Conservation (phyloP, 2,797 vertebrate genomes). For the Notamacropus eugenii region DNA sequence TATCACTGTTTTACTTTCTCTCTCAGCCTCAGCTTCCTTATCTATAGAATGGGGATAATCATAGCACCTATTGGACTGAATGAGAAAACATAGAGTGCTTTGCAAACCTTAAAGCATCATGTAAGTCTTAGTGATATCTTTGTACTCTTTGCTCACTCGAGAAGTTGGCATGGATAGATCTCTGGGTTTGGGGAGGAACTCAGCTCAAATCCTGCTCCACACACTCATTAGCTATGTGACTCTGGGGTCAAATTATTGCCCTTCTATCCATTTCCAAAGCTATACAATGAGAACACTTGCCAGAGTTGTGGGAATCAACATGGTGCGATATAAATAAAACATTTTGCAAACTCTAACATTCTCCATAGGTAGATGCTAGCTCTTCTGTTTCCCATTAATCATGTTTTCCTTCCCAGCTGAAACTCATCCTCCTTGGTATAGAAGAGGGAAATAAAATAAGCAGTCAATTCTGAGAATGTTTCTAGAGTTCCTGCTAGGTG, state of each 20-base stretch:
- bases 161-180: background rate
- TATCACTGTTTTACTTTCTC: background rate
- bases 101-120: background rate
- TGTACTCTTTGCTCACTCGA: background rate
- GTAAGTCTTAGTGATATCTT: background rate
- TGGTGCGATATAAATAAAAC: background rate
- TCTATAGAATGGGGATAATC: background rate
- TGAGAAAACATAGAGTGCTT: background rate
- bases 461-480: background rate
- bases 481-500: background rate
- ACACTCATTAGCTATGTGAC: background rate
- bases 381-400: background rate
- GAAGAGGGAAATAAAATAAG: background rate
- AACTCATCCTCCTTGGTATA: background rate
- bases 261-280: background rate
- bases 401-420: background rate
- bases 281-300: background rate
- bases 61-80: background rate
- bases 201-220: background rate
- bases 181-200: background rate
- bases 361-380: background rate
- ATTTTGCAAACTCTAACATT: background rate
- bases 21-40: background rate
- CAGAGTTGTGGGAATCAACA: background rate
- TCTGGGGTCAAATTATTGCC: background rate